These are phyloP conservation scores for Rhorus exstirpatorius DNA, from an alignment of 2,888 invertebrate species.

Conservation along the genomic window DNA sequence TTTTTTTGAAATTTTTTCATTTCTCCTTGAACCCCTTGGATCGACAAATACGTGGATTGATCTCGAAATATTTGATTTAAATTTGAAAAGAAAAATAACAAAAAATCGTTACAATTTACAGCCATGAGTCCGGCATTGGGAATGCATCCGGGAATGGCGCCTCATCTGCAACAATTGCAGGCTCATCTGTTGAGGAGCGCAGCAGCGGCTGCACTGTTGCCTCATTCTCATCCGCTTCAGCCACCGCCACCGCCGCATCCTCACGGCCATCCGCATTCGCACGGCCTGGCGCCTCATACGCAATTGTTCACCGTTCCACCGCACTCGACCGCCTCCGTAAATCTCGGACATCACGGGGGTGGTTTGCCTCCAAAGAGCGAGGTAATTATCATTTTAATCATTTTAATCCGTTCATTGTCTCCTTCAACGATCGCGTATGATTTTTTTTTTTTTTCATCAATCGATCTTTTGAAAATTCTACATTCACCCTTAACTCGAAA, in stretches of 20 bases:
- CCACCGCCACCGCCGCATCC: constrained; percentile 81
- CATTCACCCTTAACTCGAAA: too few relatives aligned
- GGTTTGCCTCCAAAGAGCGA: constrained; percentile 82
- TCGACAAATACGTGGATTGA: too few relatives aligned
- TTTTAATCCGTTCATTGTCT: constrained; percentile 27
- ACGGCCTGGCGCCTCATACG: constrained; percentile 82
- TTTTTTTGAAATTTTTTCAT: too few relatives aligned
- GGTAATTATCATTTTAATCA: constrained; percentile 73
- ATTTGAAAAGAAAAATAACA: too few relatives aligned
- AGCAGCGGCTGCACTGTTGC: constrained; percentile 86
- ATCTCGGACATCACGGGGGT: constrained; percentile 79
- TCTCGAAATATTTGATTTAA: too few relatives aligned
- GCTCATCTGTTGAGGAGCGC: constrained; percentile 93
- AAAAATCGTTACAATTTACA: constrained; percentile 84
- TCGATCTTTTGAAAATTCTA: background rate
- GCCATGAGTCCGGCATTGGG: constrained; percentile 95
- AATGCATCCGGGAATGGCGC: constrained; percentile 88
- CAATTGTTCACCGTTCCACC: constrained; percentile 83
- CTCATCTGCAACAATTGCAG: constrained; percentile 91
- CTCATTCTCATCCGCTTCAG: constrained; percentile 87
- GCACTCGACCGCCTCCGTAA: constrained; percentile 80
- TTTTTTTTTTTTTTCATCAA: constrained; percentile 16
- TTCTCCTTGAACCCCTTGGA: too few relatives aligned
- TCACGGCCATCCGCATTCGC: constrained; percentile 79
- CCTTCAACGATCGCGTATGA: too few relatives aligned